These are phyloP conservation scores for Mustelus asterias DNA, from an alignment of 2,113 vertebrate species.

Conservation along the genomic window DNA sequence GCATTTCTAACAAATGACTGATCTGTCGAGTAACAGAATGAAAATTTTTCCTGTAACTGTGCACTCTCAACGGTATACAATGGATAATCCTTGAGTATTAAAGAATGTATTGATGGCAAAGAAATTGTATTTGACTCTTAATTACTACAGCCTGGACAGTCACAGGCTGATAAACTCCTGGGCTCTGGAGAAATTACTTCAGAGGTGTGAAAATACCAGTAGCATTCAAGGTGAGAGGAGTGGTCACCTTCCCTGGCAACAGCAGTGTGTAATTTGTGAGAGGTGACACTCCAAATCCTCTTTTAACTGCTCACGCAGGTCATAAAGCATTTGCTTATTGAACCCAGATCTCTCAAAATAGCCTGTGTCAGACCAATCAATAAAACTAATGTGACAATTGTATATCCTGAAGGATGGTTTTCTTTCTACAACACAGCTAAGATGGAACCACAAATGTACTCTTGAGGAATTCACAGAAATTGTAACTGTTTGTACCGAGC, in stretches of 20 bases:
- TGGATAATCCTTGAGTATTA: neutral
- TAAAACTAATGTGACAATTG: slow-evolving; percentile 9
- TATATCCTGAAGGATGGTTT: neutral
- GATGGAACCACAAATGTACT: neutral
- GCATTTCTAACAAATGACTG: neutral
- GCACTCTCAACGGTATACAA: neutral
- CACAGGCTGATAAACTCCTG: neutral
- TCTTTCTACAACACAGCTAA: neutral
- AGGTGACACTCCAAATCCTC: neutral
- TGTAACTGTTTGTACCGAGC: neutral
- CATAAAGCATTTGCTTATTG: slow-evolving; percentile 18
- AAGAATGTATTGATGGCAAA: neutral
- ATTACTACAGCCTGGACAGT: neutral
- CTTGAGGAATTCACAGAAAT: slow-evolving; percentile 10
- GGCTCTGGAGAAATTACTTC: neutral
- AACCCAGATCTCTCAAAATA: slow-evolving; percentile 29
- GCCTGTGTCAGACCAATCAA: slow-evolving; percentile 10
- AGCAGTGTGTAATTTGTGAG: slow-evolving; percentile 15
- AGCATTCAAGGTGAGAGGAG: neutral
- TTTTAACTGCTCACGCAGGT: neutral
- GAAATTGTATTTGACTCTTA: neutral
- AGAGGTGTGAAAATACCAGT: neutral
- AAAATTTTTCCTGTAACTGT: neutral
- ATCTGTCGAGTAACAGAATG: neutral
- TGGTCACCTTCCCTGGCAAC: neutral